These are phyloP conservation scores for Aphrocallistes beatrix DNA, from an alignment of 37 sponge, comb jelly and placozoan species.

Conservation along the genomic window DNA sequence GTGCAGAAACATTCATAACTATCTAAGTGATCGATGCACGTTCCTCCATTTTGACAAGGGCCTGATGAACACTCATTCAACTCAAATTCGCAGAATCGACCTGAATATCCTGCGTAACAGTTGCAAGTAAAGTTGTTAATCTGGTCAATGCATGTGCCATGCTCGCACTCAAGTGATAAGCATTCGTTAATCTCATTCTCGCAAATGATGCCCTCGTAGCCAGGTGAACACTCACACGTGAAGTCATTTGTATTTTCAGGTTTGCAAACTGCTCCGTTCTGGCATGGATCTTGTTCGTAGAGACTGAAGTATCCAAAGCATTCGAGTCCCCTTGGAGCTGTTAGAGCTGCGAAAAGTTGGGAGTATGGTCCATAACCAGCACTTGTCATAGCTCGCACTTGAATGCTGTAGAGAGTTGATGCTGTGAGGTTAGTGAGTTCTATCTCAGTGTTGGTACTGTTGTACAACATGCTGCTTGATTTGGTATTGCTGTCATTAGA, in stretches of 20 bases:
- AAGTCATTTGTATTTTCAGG: not conserved
- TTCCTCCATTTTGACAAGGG: slow-evolving; percentile 26
- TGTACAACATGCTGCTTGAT: not conserved
- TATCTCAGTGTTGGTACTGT: not conserved
- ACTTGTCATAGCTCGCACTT: slow-evolving; percentile 1
- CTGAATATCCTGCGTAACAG: not conserved
- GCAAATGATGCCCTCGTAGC: not conserved
- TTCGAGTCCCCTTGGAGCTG: not conserved
- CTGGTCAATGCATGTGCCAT: not conserved
- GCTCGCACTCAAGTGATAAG: not conserved
- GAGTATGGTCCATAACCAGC: slow-evolving; percentile 3
- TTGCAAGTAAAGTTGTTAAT: not conserved
- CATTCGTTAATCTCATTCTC: not conserved
- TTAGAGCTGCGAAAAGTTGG: not conserved
- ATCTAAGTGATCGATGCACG: slow-evolving; percentile 25
- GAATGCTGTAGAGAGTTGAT: not conserved
- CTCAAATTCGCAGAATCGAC: slow-evolving; percentile 7
- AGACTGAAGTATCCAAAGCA: not conserved
- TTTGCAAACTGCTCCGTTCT: not conserved
- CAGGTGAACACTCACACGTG: not conserved
- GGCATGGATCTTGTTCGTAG: not conserved
- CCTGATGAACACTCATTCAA: not conserved
- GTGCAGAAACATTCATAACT: slow-evolving; percentile 15
- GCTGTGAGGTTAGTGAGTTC: not conserved
- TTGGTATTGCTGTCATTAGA: not conserved